Base-by-base conservation (phyloP, 2,113 vertebrate genomes). In the Antechinus stuartii region DNA sequence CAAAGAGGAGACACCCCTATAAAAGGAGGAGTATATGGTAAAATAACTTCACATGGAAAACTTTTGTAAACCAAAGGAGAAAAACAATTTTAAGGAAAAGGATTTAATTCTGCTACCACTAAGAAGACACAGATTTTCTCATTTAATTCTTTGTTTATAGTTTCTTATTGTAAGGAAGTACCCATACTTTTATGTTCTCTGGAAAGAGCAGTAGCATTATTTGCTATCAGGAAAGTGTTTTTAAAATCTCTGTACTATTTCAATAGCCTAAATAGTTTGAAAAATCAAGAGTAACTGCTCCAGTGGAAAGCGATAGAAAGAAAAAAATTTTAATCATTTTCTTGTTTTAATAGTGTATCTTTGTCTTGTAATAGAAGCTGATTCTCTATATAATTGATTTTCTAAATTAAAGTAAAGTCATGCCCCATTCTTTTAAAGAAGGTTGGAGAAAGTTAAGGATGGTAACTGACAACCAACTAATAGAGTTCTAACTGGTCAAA, bases 211-310 rank as follows among this genome's bases (percentile, higher is more conserved):
- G 22, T 91, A 42, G 42, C 91, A 57, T 47, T 54, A 2, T 94
- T 91, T 94, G 26, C 91, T 92, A 76, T 56, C 92, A 93, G 53
- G 92, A 92, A 95, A 91, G 54, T 93, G 91, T 94, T 96, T 97
- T 76, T 56, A 91, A 94, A 97, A 96, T 53, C 95, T 96, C 91
- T 96, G 76, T 47, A 93, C 50, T 76, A 26, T 91, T 96, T 93
- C 96, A 94, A 54, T 12, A 96, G 95, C 57, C 92, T 93, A 49
- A 50, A 90, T 25, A 84, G 91, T 94, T 93, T 96, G 54, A 92
- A 76, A 94, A 96, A 50, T 95, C 89, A 93, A 50, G 55, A 95
- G 35, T 27, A 46, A 46, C 47, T 90, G 52, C 61, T 68, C 96
- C 54, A 92, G 90, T 92, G 94, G 92, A 94, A 76, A 89, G 22